Evolutionary conservation across 2,888 invertebrate species (phyloP), one percentile per base, ranked within the genome.

Genomic region (Brassicogethes aeneus): DNA sequence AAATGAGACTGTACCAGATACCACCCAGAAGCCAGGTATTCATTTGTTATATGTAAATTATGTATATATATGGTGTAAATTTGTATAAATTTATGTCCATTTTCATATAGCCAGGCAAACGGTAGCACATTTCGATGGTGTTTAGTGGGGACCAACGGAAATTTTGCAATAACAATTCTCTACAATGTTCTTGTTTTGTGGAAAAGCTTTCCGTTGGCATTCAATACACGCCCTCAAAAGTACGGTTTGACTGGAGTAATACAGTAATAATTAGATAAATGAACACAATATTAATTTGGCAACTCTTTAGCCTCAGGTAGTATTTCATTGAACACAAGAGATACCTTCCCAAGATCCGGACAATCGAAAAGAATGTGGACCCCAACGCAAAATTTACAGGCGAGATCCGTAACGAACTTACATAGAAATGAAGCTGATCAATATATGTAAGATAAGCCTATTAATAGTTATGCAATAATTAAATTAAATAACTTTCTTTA

Each of bases 271-370:
- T n/a, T n/a, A n/a, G n/a, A n/a, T n/a, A n/a, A n/a, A n/a, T n/a
- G n/a, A n/a, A n/a, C n/a, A n/a, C n/a, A n/a, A n/a, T n/a, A n/a
- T n/a, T n/a, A n/a, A n/a, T n/a, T n/a, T n/a, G n/a, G n/a, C n/a
- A n/a, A n/a, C n/a, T n/a, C n/a, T n/a, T n/a, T 62, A 67, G 67
- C 67, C 36, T 67, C 67, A 51, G 67, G 67, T 45, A 66, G 66
- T 37, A 61, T 66, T 43, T 63, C 64, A 34, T 56, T 66, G 48
- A 63, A 61, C 43, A 56, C 61, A 43, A 60, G 64, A 47, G 65
- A 66, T 34, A 56, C 62, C 3, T 65, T 64, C 50, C 63, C 65
- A 17, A 57, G 61, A 52, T 52, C 55, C 17, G 49, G 57, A 38
- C 53, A 59, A 10, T 41, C 53, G 10, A 64, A 63, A 52, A 57